These are phyloP conservation scores for Vireo altiloquus DNA, from an alignment of 2,113 vertebrate genomes.

Conservation along the genomic window DNA sequence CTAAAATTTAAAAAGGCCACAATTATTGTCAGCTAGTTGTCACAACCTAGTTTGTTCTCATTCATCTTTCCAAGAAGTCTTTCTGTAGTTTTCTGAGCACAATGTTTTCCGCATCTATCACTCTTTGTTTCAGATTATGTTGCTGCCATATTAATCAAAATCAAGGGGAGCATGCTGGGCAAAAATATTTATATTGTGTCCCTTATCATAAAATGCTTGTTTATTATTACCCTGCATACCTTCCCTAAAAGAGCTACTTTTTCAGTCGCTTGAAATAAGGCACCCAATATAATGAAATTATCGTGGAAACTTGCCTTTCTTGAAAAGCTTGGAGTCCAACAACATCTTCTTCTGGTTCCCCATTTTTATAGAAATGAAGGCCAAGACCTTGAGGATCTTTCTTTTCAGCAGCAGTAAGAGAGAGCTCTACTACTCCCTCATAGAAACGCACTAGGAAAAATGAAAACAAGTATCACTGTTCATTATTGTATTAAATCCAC, in stretches of 20 bases:
- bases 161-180: background rate
- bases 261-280: background rate
- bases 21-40: background rate
- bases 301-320: constrained; percentile 77
- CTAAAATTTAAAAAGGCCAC: background rate
- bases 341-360: constrained; percentile 93
- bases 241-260: background rate
- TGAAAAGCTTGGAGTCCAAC: constrained; percentile 91
- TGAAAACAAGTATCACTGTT: background rate
- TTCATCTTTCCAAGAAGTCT: background rate
- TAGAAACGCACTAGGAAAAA: constrained; percentile 88
- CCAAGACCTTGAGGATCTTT: constrained; percentile 95
- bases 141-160: background rate
- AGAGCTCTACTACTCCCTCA: constrained; percentile 93
- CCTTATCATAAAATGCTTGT: background rate
- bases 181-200: background rate
- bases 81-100: background rate
- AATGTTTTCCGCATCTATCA: background rate
- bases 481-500: background rate
- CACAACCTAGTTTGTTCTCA: background rate
- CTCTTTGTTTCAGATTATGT: background rate
- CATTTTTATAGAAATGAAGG: constrained; percentile 96
- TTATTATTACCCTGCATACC: background rate
- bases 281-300: background rate
- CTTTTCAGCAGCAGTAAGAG: constrained; percentile 90